These are phyloP conservation scores for Cryptocheilus praepositus DNA, from an alignment of 2,888 invertebrate genomes.

Conservation along the genomic window DNA sequence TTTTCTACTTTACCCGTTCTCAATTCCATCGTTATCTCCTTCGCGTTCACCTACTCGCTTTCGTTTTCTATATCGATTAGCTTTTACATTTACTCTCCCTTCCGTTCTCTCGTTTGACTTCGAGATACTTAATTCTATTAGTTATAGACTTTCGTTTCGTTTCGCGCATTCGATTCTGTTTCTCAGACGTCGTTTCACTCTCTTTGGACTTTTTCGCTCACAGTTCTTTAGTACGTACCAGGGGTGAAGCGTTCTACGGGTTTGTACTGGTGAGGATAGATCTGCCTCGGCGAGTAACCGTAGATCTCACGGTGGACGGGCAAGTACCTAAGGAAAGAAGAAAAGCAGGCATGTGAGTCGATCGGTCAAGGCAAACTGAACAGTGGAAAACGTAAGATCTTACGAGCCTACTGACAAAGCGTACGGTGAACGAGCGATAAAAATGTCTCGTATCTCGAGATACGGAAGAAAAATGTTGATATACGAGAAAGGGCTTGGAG, in stretches of 20 bases:
- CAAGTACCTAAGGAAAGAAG: slow-evolving; percentile 78
- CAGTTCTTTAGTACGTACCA: slow-evolving; percentile 82
- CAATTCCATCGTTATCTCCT: slow-evolving; percentile 7
- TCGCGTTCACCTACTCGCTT: slow-evolving; percentile 7
- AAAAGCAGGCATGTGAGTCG: too few species aligned
- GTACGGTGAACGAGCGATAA: too few species aligned
- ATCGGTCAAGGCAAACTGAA: too few species aligned
- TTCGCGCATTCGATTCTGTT: slow-evolving; percentile 50
- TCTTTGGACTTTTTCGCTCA: slow-evolving; percentile 46
- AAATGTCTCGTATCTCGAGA: too few species aligned
- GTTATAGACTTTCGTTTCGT: slow-evolving; percentile 46
- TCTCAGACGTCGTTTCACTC: slow-evolving; percentile 47
- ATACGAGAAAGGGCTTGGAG: too few species aligned
- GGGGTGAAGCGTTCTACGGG: slow-evolving; percentile 87
- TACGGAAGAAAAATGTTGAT: too few species aligned
- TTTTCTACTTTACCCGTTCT: slow-evolving; percentile 25
- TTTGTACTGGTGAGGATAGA: slow-evolving; percentile 91
- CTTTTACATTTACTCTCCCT: slow-evolving; percentile 18
- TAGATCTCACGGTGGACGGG: slow-evolving; percentile 93
- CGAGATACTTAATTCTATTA: slow-evolving; percentile 25
- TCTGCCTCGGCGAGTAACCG: slow-evolving; percentile 91
- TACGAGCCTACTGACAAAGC: not conserved
- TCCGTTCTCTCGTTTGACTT: slow-evolving; percentile 40
- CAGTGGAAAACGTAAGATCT: not conserved
- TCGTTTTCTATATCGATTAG: not conserved